These are phyloP conservation scores for Lasioglossum zephyrum DNA, from an alignment of 2,888 invertebrate species.

Conservation along the genomic window DNA sequence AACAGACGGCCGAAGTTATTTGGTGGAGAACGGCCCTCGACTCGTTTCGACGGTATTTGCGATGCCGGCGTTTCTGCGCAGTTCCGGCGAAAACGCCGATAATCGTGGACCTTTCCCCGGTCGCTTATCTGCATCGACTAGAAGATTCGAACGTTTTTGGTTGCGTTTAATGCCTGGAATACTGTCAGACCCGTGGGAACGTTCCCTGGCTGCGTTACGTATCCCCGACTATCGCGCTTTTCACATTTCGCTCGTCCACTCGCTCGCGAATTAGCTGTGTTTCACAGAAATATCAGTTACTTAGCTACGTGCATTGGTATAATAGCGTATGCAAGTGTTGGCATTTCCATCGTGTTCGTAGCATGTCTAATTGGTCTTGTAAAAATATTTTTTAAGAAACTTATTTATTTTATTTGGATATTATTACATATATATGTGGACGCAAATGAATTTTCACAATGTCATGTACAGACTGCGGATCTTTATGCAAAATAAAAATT, in stretches of 20 bases:
- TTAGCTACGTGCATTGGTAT: neutral
- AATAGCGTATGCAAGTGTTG: too few relatives aligned
- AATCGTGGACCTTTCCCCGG: neutral
- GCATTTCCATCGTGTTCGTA: neutral
- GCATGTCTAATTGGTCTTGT: neutral
- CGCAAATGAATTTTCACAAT: too few relatives aligned
- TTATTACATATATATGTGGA: too few relatives aligned
- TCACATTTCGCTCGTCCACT: neutral
- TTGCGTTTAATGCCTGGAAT: neutral
- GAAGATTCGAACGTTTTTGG: neutral
- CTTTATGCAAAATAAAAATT: too few relatives aligned
- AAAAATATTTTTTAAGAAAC: neutral
- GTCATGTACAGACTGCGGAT: too few relatives aligned
- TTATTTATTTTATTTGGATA: too few relatives aligned
- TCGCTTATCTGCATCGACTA: neutral
- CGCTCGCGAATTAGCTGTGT: neutral
- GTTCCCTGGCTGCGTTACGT: neutral
- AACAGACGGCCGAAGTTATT: slow-evolving; percentile 1
- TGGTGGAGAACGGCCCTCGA: neutral
- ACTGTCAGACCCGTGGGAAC: neutral
- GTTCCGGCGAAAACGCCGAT: neutral
- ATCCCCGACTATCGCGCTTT: neutral
- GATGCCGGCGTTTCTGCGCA: neutral
- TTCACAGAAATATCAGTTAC: slow-evolving; percentile 8
- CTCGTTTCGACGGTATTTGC: neutral